Evolutionary conservation across 1,140 invertebrate species (phyloP), one percentile per base, ranked within the genome.

Genomic region (Heliconius melpomene): DNA sequence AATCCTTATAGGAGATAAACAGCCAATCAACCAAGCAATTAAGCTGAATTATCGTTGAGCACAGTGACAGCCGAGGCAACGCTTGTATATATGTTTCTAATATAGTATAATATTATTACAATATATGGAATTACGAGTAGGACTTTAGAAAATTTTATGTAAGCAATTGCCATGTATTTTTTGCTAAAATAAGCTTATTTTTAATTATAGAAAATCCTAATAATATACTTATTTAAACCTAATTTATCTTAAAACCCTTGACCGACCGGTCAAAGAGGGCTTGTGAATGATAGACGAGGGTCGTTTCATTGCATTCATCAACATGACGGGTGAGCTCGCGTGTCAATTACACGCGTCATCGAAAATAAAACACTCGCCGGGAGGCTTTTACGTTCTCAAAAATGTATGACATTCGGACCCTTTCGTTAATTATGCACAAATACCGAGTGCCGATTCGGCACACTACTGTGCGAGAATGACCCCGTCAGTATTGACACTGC

Each of bases 1-100:
- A 50, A 54, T 16, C 40, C 74, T 75, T 57, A 18, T 11, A 50
- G 26, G 76, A 81, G 60, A 75, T 78, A 81, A 78, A 75, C 66
- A 81, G 66, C 71, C 46, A 81, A 78, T 78, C 77, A 81, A 78
- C 57, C 76, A 26, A 29, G 75, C 77, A 73, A 81, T 81, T 81
- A 81, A 75, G 46, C 46, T 74, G 72, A 78, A 75, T 78, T 78
- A 81, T 75, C 52, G 29, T 26, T 29, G 7, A 32, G 26, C 26
- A 38, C 52, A 52, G 46, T 32, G 50, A 50, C 13, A 23, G 72
- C 57, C 57, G 11, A 11, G n/a, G 0, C n/a, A n/a, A 9, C 8
- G 20, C 20, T 6, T 57, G n/a, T 54, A 6, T 54, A 5, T 20
- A 18, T 20, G 18, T 54, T 54, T 18, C 6, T 54, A 18, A 2